phyloP scores from a whole-genome alignment of 2,888 invertebrate species.

The Drosophila testacea region DNA sequence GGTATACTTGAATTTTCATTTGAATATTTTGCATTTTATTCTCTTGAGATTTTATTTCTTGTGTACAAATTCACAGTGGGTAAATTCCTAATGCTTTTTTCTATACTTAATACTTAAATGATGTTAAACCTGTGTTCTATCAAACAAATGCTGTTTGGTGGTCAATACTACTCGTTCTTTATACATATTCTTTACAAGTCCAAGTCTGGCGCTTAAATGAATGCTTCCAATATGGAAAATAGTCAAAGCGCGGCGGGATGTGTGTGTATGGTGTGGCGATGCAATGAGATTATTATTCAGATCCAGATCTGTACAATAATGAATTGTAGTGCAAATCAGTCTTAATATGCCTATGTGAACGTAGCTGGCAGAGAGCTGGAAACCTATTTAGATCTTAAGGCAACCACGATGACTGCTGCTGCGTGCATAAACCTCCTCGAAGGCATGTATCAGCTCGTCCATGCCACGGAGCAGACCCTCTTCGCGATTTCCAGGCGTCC shows the following conservation, averaged over 20 bases:
- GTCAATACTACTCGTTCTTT: constrained; percentile 72
- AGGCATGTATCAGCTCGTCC: constrained; percentile 94
- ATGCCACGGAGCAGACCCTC: constrained; percentile 97
- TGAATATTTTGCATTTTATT: constrained; percentile 26
- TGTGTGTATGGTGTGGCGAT: constrained; percentile 23
- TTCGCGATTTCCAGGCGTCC: constrained; percentile 98
- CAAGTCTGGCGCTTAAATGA: constrained; percentile 34
- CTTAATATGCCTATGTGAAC: constrained; percentile 52
- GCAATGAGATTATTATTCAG: constrained; percentile 38
- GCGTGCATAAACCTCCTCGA: constrained; percentile 84
- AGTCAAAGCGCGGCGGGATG: constrained; percentile 43
- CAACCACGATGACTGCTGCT: constrained; percentile 73
- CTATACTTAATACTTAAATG: constrained; percentile 47
- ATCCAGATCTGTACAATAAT: constrained; percentile 35
- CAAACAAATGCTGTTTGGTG: constrained; percentile 77
- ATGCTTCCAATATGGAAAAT: constrained; percentile 76
- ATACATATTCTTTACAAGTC: constrained; percentile 26
- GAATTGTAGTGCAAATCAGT: constrained; percentile 61
- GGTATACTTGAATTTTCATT: background rate
- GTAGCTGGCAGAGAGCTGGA: constrained; percentile 24
- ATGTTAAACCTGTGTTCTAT: constrained; percentile 72
- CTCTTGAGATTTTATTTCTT: constrained; percentile 50
- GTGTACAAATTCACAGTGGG: constrained; percentile 42
- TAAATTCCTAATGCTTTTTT: constrained; percentile 29
- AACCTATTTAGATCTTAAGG: constrained; percentile 71